phyloP scores from a whole-genome alignment of 2,113 vertebrate species.

The Anser cygnoides region DNA sequence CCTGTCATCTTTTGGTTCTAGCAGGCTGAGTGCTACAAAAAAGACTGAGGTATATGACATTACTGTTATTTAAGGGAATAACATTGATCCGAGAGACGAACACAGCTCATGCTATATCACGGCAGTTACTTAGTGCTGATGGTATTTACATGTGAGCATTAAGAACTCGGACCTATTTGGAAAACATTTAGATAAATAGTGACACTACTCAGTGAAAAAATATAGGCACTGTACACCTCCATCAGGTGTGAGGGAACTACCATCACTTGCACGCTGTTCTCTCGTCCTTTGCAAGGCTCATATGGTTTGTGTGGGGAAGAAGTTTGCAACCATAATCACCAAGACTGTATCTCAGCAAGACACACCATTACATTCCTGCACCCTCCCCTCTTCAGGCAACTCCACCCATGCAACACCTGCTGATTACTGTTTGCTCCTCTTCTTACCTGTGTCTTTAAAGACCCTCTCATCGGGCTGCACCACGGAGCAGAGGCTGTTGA shows the following conservation, averaged over 20 bases:
- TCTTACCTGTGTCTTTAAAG: slow-evolving; percentile 88
- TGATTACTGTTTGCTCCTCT: not conserved
- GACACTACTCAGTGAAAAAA: not conserved
- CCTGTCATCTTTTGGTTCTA: not conserved
- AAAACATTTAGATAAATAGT: not conserved
- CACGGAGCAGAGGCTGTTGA: slow-evolving; percentile 90
- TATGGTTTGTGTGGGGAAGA: not conserved
- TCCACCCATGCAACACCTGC: not conserved
- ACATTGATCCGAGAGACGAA: not conserved
- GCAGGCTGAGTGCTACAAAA: not conserved
- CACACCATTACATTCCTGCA: not conserved
- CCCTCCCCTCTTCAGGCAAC: not conserved
- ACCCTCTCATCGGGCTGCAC: slow-evolving; percentile 89
- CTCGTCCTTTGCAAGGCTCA: not conserved
- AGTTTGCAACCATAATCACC: not conserved
- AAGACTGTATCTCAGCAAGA: not conserved
- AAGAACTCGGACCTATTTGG: not conserved
- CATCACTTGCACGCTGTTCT: not conserved
- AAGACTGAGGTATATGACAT: too few species aligned
- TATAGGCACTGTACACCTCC: not conserved
- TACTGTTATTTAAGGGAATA: not conserved
- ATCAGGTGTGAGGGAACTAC: not conserved
- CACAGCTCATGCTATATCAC: not conserved
- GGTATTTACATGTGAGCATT: not conserved
- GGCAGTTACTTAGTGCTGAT: not conserved